phyloP scores from a whole-genome alignment of 2,797 vertebrate genomes.

The Aselliscus stoliczkanus region DNA sequence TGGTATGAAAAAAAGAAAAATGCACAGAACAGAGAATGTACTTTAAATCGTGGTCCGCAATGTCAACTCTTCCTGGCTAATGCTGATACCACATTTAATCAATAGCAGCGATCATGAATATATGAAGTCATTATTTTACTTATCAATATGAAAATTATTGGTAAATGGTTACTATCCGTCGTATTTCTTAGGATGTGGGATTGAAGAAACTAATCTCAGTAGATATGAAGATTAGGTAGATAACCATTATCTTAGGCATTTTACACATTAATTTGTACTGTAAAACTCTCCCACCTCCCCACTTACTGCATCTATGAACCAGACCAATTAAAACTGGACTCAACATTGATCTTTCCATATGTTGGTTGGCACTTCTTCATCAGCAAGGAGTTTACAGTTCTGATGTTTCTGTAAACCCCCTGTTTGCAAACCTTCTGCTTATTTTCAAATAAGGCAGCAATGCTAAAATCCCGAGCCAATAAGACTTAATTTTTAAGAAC shows the following conservation, averaged over 20 bases:
- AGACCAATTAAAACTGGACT: constrained; percentile 10
- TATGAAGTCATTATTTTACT: neutral
- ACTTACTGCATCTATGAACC: neutral
- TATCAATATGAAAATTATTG: neutral
- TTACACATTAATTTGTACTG: neutral
- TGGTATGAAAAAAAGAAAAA: neutral
- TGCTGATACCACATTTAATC: neutral
- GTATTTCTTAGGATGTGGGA: neutral
- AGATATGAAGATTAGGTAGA: neutral
- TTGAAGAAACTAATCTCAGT: neutral
- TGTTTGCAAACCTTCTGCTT: constrained; percentile 68
- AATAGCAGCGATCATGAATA: neutral
- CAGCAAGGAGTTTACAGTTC: neutral
- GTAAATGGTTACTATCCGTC: neutral
- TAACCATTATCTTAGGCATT: neutral
- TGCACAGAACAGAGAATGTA: neutral
- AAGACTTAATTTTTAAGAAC: constrained; percentile 20
- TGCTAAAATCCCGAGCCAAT: neutral
- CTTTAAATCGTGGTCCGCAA: neutral
- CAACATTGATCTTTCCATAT: neutral
- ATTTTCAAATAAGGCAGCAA: constrained; percentile 43
- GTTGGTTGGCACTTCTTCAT: neutral
- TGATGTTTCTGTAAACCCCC: neutral
- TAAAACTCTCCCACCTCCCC: neutral
- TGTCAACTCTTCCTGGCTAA: neutral